Evolutionary conservation across 2,888 invertebrate species (phyloP).

Genomic region (Parasteatoda lunata): DNA sequence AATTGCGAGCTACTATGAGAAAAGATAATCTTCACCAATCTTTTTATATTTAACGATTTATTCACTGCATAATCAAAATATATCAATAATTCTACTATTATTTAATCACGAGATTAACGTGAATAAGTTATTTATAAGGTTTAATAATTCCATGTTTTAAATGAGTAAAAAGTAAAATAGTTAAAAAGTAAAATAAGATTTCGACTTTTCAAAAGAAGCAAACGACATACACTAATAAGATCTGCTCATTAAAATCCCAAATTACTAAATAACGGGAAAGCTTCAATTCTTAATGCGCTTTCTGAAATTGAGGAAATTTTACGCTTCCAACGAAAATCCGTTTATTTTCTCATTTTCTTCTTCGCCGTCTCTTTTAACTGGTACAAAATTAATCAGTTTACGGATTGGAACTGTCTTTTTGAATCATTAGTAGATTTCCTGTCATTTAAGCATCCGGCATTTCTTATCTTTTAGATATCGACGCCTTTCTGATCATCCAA

Average conservation of each 20-base stretch:
- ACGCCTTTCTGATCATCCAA: conserved; percentile 5
- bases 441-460: background rate
- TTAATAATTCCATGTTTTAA: too few species aligned
- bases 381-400: conserved; percentile 36
- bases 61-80: too few species aligned
- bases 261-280: background rate
- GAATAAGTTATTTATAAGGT: too few species aligned
- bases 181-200: too few species aligned
- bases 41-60: too few species aligned
- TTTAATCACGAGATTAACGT: too few species aligned
- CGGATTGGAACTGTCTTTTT: conserved; percentile 27
- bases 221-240: background rate
- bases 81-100: too few species aligned
- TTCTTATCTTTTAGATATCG: background rate
- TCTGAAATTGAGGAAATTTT: background rate
- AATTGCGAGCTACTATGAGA: too few species aligned
- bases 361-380: background rate
- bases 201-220: too few species aligned
- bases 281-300: conserved; percentile 35
- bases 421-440: conserved; percentile 21
- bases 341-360: conserved; percentile 11
- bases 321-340: conserved; percentile 20
- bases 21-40: too few species aligned
- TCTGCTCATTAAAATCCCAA: conserved; percentile 18
- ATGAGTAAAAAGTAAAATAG: too few species aligned